Evolutionary conservation across 2,888 invertebrate species (phyloP), one percentile per base, ranked within the genome.

Genomic region (Monoplex corrugatus): DNA sequence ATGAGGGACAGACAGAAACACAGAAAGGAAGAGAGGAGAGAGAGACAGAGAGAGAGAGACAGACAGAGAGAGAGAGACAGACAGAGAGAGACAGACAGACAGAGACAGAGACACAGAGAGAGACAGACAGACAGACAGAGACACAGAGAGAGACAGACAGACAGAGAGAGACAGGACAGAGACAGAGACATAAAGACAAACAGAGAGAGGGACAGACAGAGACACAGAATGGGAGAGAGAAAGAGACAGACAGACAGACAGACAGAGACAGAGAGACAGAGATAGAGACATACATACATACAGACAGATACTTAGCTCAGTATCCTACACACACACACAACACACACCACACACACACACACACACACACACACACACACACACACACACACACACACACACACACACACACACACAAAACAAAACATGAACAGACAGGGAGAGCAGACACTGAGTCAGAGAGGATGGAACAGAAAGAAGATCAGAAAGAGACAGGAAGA

Each of bases 11-110:
- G 84, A 84, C 28, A 84, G 84, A 50, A 19, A 50, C 10, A 50
- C 19, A 57, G 10, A 28, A 57, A 1, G 28, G 57, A 57, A 1
- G 28, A 2, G 28, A 16, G 28, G 3, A 57, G 19, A 35, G 57
- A 57, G 19, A 84, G 50, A 50, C 45, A 84, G 84, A 84, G n/a
- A 84, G 84, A 84, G n/a, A 84, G 45, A 84, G 35, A 50, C 43
- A 84, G 45, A 84, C 40, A 43, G 45, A 44, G n/a, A 84, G 84
- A 43, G 50, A 84, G n/a, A 45, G n/a, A 23, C n/a, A 84, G 45
- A 84, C 40, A 84, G 19, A 84, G 43, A 84, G 5, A 43, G 45
- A 10, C 19, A 84, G 75, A 75, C 35, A 75, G 32, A 75, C 35
- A 8, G 13, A 35, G n/a, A 75, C 13, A 35, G 32, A 75, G 8